Conservation (phyloP, 2,797 vertebrate genomes). For the Falco concolor region DNA sequence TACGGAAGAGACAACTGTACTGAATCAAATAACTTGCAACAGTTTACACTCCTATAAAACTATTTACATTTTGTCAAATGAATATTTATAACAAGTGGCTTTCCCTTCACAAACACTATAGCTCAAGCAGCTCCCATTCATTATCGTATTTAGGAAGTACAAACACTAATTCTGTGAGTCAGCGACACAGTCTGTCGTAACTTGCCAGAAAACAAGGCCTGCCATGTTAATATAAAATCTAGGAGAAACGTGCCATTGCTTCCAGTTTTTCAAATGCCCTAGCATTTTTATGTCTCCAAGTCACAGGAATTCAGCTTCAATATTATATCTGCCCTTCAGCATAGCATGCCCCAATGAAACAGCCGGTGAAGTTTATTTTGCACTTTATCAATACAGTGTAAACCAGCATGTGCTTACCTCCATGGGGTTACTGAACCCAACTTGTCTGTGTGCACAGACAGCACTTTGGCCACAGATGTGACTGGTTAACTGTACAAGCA, state of each 20-base stretch:
- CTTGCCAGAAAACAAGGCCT: background rate
- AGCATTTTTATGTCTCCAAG: background rate
- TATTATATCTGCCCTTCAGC: constrained; percentile 30
- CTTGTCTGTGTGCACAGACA: constrained; percentile 78
- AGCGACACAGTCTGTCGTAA: background rate
- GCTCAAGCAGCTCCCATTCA: constrained; percentile 49
- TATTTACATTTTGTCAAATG: constrained; percentile 75
- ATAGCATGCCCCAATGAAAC: constrained; percentile 69
- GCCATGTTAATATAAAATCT: background rate
- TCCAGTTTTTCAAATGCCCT: background rate
- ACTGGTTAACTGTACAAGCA: constrained; percentile 87
- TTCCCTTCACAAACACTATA: constrained; percentile 60
- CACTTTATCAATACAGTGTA: constrained; percentile 73
- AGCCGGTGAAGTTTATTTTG: constrained; percentile 74
- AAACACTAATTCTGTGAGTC: constrained; percentile 29
- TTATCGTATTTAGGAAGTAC: constrained; percentile 15
- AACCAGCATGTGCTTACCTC: constrained; percentile 74
- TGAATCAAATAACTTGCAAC: constrained; percentile 70
- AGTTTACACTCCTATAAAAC: constrained; percentile 71
- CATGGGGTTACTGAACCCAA: constrained; percentile 72
- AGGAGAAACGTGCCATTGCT: background rate
- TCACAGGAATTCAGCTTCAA: background rate
- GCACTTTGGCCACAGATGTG: constrained; percentile 81
- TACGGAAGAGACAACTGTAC: constrained; percentile 61
- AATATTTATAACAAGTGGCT: constrained; percentile 76